Conservation (phyloP, 2,888 invertebrate genomes). For the Lycophotia porphyrea region DNA sequence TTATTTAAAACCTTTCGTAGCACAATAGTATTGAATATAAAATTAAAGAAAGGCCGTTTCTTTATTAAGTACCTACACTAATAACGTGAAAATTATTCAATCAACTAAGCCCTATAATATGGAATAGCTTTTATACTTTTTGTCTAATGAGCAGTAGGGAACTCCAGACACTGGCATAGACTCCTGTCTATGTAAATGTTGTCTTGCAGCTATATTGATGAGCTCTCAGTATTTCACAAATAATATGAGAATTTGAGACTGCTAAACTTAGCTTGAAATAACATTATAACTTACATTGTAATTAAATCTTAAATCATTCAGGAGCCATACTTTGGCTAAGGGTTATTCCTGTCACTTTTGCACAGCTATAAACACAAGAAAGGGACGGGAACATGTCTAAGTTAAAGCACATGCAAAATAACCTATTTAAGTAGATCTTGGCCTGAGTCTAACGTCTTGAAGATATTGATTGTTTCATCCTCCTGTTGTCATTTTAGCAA, state of each 20-base stretch:
- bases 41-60: background rate
- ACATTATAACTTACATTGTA: background rate
- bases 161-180: background rate
- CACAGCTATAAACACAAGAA: background rate
- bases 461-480: background rate
- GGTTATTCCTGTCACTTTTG: background rate
- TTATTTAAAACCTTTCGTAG: background rate
- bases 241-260: background rate
- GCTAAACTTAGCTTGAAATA: background rate
- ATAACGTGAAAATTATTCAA: background rate
- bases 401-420: background rate
- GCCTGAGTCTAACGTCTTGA: background rate
- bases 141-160: background rate
- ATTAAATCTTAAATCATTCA: background rate
- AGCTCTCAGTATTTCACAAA: background rate
- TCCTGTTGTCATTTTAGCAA: conserved; percentile 79
- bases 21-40: background rate
- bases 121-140: background rate
- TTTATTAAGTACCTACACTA: background rate
- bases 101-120: background rate
- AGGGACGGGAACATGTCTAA: background rate
- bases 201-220: background rate
- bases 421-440: background rate
- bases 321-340: background rate
- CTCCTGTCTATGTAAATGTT: background rate